These are phyloP conservation scores for Euleptes europaea DNA, from an alignment of 2,113 vertebrate genomes.

Conservation along the genomic window DNA sequence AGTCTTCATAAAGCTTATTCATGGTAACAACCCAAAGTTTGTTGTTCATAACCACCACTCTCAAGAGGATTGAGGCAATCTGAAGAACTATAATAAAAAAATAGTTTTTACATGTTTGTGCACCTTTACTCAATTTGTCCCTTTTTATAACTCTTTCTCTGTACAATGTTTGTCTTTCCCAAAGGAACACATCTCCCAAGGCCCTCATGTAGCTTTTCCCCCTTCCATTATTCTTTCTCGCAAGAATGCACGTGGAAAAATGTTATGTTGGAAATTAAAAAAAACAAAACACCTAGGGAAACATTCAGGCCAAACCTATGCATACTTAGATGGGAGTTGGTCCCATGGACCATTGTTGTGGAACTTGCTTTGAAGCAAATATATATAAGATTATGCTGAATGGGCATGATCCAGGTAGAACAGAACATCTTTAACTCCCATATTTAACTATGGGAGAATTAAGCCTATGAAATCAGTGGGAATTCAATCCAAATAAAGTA, in stretches of 20 bases:
- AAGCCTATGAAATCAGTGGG: not conserved
- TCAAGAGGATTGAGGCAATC: constrained; percentile 13
- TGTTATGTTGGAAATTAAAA: not conserved
- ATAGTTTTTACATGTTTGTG: not conserved
- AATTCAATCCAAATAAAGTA: not conserved
- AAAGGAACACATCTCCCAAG: constrained; percentile 11
- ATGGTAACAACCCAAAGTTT: constrained; percentile 23
- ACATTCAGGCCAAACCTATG: not conserved
- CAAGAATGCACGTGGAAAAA: constrained; percentile 13
- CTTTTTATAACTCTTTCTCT: constrained; percentile 1
- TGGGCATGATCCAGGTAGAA: not conserved
- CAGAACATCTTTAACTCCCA: not conserved
- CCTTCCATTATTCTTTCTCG: constrained; percentile 23
- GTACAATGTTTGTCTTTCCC: constrained; percentile 3
- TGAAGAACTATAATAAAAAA: constrained; percentile 12
- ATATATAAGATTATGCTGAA: not conserved
- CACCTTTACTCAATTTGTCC: constrained; percentile 5
- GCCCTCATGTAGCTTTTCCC: not conserved
- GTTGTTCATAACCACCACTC: constrained; percentile 11
- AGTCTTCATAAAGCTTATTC: constrained; percentile 17
- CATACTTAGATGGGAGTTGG: not conserved
- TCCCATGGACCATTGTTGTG: too few relatives aligned
- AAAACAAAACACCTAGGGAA: not conserved
- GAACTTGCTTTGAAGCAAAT: not conserved
- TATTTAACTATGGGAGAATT: not conserved